These are phyloP conservation scores for Macropus fuliginosus DNA, from an alignment of 2,797 vertebrate species.

Conservation along the genomic window DNA sequence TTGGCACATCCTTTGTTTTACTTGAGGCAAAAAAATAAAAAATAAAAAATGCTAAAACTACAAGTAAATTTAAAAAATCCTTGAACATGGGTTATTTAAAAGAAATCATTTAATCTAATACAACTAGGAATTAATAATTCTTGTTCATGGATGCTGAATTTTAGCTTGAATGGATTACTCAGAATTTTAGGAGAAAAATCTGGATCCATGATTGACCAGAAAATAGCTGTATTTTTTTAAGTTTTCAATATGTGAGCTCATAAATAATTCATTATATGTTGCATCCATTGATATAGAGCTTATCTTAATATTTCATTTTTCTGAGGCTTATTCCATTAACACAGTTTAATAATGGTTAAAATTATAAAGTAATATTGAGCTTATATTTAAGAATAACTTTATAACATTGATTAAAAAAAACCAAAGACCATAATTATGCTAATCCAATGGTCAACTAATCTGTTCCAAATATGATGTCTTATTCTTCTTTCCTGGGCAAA, in stretches of 20 bases:
- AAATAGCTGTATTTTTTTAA: conserved; percentile 1
- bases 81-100: not conserved
- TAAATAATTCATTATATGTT: not conserved
- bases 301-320: not conserved
- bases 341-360: conserved; percentile 29
- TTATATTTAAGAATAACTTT: conserved; percentile 38
- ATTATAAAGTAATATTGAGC: conserved; percentile 22
- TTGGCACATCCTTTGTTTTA: conserved; percentile 26
- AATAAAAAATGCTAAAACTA: not conserved
- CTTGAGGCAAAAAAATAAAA: not conserved
- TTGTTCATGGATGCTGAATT: not conserved
- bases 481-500: conserved; percentile 1
- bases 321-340: conserved; percentile 12
- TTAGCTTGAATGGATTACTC: conserved; percentile 19
- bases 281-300: not conserved
- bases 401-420: conserved; percentile 27
- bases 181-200: not conserved
- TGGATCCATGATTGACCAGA: not conserved
- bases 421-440: conserved; percentile 30
- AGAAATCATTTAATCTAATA: conserved; percentile 25
- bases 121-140: not conserved
- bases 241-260: not conserved
- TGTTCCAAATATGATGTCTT: not conserved
- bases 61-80: conserved; percentile 26
- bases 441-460: not conserved